These are phyloP conservation scores for Aricia artaxerxes DNA, from an alignment of 2,888 invertebrate genomes.

Conservation along the genomic window DNA sequence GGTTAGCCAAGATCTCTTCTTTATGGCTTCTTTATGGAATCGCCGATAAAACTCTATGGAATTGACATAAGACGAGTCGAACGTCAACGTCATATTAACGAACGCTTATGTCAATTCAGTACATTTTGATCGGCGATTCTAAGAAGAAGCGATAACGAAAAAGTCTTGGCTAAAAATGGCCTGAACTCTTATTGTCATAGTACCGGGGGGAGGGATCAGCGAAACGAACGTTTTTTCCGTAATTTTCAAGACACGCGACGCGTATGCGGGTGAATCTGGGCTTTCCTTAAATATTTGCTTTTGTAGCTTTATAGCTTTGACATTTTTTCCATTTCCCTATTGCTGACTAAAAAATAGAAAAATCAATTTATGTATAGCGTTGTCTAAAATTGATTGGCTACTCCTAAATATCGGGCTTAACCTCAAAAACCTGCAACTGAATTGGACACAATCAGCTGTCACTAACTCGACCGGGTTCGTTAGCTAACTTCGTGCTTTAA, in stretches of 20 bases:
- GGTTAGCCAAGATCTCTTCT: too few relatives aligned
- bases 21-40: too few relatives aligned
- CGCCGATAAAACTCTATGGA: too few relatives aligned
- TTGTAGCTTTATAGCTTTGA: neutral
- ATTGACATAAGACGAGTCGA: too few relatives aligned
- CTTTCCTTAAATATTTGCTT: neutral
- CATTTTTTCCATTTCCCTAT: neutral
- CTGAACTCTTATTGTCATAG: neutral
- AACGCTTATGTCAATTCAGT: too few relatives aligned
- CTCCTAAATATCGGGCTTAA: neutral
- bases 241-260: neutral
- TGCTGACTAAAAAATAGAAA: neutral
- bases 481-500: constrained; percentile 23
- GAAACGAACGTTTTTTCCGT: neutral
- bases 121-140: too few relatives aligned
- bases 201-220: neutral
- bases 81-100: too few relatives aligned
- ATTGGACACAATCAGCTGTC: constrained; percentile 23
- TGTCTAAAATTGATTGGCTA: neutral
- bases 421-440: constrained; percentile 17
- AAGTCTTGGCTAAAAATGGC: too few relatives aligned
- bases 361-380: neutral
- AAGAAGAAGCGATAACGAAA: too few relatives aligned
- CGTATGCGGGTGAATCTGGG: neutral
- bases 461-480: constrained; percentile 17